A percentile compares a stretch with the other conserved stretches of the same genome.
Evolutionary conservation across 2,113 vertebrate species (phyloP).

Genomic region (Macrotis lagotis): DNA sequence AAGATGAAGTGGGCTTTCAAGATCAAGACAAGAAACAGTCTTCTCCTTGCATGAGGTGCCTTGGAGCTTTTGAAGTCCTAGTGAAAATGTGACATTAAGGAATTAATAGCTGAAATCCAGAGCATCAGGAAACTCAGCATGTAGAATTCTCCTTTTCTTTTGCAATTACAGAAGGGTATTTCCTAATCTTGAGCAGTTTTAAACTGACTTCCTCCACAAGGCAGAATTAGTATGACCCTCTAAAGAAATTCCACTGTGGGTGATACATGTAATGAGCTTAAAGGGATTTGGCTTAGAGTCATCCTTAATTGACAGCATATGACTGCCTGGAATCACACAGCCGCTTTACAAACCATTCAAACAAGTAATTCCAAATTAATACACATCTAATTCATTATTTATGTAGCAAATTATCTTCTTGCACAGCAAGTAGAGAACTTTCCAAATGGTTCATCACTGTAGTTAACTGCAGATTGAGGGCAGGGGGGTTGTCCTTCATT

Average conservation of each 20-base stretch:
- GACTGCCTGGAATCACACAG: constrained; percentile 75
- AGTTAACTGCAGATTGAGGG: constrained; percentile 12
- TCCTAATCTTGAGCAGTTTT: constrained; percentile 68
- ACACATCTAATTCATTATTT: constrained; percentile 81
- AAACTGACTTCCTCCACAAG: constrained; percentile 55
- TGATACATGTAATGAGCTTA: constrained; percentile 73
- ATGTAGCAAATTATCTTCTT: constrained; percentile 78
- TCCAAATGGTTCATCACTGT: constrained; percentile 70
- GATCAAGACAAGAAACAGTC: neutral
- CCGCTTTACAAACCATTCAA: constrained; percentile 69
- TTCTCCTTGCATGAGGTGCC: constrained; percentile 41
- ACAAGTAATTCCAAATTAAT: constrained; percentile 74
- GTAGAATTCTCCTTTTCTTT: neutral
- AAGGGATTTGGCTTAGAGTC: constrained; percentile 67
- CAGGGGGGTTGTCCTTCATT: neutral
- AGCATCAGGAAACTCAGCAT: neutral
- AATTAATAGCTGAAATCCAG: constrained; percentile 58
- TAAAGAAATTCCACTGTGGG: constrained; percentile 69
- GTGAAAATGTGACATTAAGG: constrained; percentile 61
- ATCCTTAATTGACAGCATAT: constrained; percentile 75
- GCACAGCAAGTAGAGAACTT: constrained; percentile 67
- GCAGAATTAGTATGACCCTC: constrained; percentile 64
- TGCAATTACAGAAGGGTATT: constrained; percentile 65
- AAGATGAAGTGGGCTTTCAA: neutral
- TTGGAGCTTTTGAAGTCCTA: neutral